phyloP scores from a whole-genome alignment of 2,797 vertebrate genomes.

The Hyperoplus lanceolatus region DNA sequence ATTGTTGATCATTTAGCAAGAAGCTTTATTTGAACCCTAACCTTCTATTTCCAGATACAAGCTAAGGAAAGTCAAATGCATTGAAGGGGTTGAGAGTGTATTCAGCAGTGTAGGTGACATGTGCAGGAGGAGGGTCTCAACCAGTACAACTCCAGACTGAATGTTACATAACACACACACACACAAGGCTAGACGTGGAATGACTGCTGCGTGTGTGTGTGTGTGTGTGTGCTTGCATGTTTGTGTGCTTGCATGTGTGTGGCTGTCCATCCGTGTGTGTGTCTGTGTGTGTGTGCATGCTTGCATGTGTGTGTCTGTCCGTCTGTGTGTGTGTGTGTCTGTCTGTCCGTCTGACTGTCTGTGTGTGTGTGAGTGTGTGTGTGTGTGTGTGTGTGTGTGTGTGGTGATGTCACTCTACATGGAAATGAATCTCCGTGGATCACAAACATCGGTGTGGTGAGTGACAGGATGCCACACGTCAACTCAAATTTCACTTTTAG shows the following conservation, averaged over 20 bases:
- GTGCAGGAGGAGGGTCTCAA: conserved; percentile 6
- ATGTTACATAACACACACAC: conserved; percentile 42
- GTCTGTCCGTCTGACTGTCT: too few relatives aligned
- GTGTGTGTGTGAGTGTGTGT: too few relatives aligned
- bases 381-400: too few relatives aligned
- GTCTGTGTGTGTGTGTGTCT: too few relatives aligned
- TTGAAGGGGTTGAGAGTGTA: background rate
- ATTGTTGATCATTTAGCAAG: background rate
- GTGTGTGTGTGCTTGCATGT: conserved; percentile 6
- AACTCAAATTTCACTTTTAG: background rate
- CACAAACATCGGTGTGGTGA: conserved; percentile 23
- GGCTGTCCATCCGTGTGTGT: too few relatives aligned
- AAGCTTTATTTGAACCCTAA: background rate
- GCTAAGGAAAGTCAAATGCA: too few relatives aligned
- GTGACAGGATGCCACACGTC: conserved; percentile 8
- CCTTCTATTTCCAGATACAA: too few relatives aligned
- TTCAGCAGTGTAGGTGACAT: conserved; percentile 19
- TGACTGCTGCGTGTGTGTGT: conserved; percentile 16
- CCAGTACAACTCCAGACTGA: background rate
- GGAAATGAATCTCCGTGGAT: conserved; percentile 27
- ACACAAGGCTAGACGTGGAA: conserved; percentile 1
- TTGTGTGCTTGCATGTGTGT: background rate
- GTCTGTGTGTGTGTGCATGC: too few relatives aligned
- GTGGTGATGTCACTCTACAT: conserved; percentile 17
- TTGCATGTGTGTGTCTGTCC: too few relatives aligned